phyloP scores from a whole-genome alignment of 37 sponge, comb jelly and placozoan genomes.

The Crambe crambe region DNA sequence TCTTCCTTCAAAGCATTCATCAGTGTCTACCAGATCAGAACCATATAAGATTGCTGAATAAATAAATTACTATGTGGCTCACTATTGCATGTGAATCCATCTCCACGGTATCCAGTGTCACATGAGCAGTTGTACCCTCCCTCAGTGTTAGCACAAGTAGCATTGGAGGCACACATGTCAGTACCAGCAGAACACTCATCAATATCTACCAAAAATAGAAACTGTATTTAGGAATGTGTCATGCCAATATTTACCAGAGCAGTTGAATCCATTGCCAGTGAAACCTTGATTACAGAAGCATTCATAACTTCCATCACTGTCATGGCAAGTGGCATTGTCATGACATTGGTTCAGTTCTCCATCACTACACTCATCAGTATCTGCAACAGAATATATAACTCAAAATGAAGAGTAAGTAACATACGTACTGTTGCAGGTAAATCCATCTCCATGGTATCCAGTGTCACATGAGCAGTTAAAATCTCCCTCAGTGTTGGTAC shows the following conservation, averaged over 20 bases:
- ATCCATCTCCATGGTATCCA: conserved; percentile 1
- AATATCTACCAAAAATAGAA: no score
- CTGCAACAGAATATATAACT: no score
- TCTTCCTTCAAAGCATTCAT: neutral
- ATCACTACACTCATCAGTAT: conserved; percentile 10
- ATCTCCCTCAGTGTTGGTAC: neutral
- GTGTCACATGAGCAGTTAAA: neutral
- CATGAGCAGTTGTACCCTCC: conserved; percentile 30
- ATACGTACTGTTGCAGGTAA: no score
- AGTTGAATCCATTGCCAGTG: conserved; percentile 27
- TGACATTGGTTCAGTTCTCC: neutral
- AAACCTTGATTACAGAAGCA: conserved; percentile 39
- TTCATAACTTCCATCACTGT: no score
- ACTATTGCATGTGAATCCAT: neutral
- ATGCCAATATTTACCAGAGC: no score
- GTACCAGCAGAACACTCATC: conserved; percentile 31
- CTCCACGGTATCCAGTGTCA: neutral
- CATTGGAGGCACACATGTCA: conserved; percentile 31
- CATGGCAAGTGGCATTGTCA: no score
- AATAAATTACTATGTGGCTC: neutral
- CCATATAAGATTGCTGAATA: no score
- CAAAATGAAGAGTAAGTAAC: no score
- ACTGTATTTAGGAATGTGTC: no score
- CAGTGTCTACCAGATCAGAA: neutral
- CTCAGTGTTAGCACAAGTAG: conserved; percentile 36